Base-by-base conservation (phyloP, 64 coral and sea anemone genomes). In the Porites australiensis region DNA sequence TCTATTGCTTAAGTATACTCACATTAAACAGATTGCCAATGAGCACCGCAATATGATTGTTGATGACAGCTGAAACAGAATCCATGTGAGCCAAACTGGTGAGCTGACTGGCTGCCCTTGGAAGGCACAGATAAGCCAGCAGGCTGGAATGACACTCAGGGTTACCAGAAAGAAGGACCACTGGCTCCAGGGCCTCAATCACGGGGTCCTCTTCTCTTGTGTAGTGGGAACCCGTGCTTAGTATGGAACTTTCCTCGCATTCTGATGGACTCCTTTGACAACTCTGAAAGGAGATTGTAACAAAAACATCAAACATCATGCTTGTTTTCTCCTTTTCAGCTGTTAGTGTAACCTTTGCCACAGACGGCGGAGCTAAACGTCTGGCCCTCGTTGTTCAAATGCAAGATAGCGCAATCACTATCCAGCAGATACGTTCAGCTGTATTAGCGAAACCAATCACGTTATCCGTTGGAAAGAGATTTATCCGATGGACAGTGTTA, bases 11-110 rank as follows among this genome's bases (percentile, higher is more conserved):
- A 37, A 37, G 27, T 37, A 37, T 54, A 98, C 96, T 98, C 47
- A 98, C 96, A 94, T 95, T 96, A 83, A 95, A 95, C 50, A 99
- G 86, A 73, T 99, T 99, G 21, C 94, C 94, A 72, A 99, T 94
- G 7, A 99, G 83, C 47, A 96, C 88, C 8, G 98, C 98, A 75
- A 99, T 79, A 57, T 95, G 86, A 64, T 91, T 90, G 58, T 94
- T 89, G 18, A 99, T 92, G 78, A 81, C 74, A 4, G 86, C 48
- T 82, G 86, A 90, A 21, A 63, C 54, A n/a, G 75, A 66, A 3
- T 91, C 88, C 27, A 91, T 82, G 77, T 95, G 91, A 44, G 91
- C 77, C 37, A 99, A 70, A 7, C 69, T 64, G 9, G 89, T 93
- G 12, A 99, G 91, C 77, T 96, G 94, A 43, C 82, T 87, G 8